Percentiles rank a stretch among this genome's conserved stretches.
Conservation (phyloP, 2,797 vertebrate species). For the Apogon talboti region DNA sequence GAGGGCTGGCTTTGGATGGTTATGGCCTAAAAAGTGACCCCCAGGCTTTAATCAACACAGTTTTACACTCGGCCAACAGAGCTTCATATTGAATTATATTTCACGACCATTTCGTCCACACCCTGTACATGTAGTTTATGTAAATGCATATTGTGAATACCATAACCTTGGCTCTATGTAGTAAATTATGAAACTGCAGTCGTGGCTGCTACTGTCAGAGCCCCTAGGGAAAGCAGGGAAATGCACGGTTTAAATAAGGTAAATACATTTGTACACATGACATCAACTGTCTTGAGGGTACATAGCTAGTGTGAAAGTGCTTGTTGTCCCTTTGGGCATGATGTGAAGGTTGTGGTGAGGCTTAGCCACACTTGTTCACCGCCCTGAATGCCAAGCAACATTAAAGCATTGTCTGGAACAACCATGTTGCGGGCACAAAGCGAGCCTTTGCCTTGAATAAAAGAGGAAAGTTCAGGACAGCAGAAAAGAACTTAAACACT, state of each 20-base stretch:
- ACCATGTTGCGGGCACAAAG: too few species aligned
- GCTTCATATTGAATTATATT: conserved; percentile 17
- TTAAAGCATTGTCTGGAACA: neutral
- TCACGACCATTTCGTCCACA: neutral
- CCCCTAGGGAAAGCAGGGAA: conserved; percentile 41
- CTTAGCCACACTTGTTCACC: conserved; percentile 16
- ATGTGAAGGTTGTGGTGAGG: conserved; percentile 34
- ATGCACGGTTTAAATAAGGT: conserved; percentile 44
- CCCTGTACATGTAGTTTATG: conserved; percentile 13
- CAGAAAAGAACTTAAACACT: too few species aligned
- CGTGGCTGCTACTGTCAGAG: conserved; percentile 10
- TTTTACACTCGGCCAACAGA: conserved; percentile 2
- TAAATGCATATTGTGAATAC: conserved; percentile 23
- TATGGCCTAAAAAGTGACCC: neutral
- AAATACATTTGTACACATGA: conserved; percentile 56
- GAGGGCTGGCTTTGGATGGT: neutral
- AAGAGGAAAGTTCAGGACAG: too few species aligned
- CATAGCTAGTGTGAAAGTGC: conserved; percentile 46
- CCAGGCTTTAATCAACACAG: conserved; percentile 17
- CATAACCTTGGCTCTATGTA: conserved; percentile 18
- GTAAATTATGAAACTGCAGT: conserved; percentile 33
- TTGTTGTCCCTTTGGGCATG: conserved; percentile 48
- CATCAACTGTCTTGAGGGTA: conserved; percentile 60
- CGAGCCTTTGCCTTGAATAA: too few species aligned
- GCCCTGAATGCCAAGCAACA: conserved; percentile 23